Conservation (phyloP, 2,888 invertebrate species). For the Caenorhabditis sp. region DNA sequence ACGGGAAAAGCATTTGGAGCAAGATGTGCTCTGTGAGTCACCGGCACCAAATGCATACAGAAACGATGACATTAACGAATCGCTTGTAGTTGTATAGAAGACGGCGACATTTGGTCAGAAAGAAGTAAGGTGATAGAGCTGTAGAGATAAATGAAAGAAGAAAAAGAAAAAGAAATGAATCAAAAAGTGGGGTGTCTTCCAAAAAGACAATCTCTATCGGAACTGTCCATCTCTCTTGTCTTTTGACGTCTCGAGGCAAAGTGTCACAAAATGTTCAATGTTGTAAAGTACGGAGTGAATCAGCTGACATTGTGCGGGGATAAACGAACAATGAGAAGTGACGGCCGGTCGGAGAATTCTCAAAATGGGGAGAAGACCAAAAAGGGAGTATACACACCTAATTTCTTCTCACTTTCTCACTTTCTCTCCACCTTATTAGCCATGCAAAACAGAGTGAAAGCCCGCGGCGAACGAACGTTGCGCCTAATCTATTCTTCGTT, state of each 20-base stretch:
- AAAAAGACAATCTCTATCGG: neutral
- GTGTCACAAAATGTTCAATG: neutral
- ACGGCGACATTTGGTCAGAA: no score
- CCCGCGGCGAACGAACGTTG: slow-evolving; percentile 21
- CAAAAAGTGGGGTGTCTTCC: slow-evolving; percentile 20
- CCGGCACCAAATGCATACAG: neutral
- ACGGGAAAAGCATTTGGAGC: neutral
- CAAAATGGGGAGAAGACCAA: slow-evolving; percentile 4
- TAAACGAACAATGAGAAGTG: neutral
- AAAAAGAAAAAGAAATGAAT: no score
- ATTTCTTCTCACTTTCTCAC: slow-evolving; percentile 17
- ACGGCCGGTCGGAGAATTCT: neutral
- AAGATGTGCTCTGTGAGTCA: slow-evolving; percentile 1
- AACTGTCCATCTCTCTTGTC: neutral
- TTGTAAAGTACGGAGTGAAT: slow-evolving; percentile 10
- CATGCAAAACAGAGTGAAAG: slow-evolving; percentile 25
- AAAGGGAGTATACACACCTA: slow-evolving; percentile 1
- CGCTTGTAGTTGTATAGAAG: no score
- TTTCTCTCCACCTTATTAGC: slow-evolving; percentile 39
- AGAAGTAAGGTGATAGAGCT: no score
- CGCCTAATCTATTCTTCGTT: slow-evolving; percentile 48
- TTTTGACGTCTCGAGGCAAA: neutral
- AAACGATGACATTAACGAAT: neutral
- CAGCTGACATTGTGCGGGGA: slow-evolving; percentile 21
- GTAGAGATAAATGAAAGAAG: neutral